These are phyloP conservation scores for Anniella stebbinsi DNA, from an alignment of 2,797 vertebrate species.

Conservation along the genomic window DNA sequence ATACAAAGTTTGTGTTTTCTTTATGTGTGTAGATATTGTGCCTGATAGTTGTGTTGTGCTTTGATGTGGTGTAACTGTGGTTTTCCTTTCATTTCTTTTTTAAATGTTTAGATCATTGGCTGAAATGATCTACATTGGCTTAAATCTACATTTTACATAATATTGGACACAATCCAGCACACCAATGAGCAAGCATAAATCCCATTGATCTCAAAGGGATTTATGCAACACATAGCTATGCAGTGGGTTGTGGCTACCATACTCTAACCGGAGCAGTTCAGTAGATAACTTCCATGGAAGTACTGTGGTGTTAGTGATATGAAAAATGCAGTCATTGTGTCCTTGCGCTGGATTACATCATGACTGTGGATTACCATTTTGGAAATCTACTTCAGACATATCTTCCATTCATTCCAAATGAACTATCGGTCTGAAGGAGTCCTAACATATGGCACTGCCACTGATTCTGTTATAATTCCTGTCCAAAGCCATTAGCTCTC, in stretches of 20 bases:
- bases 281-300: constrained; percentile 11
- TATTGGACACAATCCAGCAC: constrained; percentile 23
- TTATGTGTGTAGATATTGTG: constrained; percentile 30
- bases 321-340: constrained; percentile 12
- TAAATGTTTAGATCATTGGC: constrained; percentile 37
- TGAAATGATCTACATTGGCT: too few species aligned
- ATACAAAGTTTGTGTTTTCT: constrained; percentile 38
- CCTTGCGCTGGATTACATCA: constrained; percentile 41
- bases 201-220: not conserved
- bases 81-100: fast-evolving
- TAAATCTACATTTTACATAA: not conserved
- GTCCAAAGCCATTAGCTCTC: constrained; percentile 62
- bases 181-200: constrained; percentile 7
- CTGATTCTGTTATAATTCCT: constrained; percentile 60
- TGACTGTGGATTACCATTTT: constrained; percentile 46
- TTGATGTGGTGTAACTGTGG: constrained; percentile 32
- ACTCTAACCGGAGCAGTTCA: not conserved
- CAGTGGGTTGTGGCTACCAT: constrained; percentile 12
- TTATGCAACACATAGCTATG: not conserved
- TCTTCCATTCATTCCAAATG: constrained; percentile 46
- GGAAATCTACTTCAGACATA: constrained; percentile 46
- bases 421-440: constrained; percentile 49
- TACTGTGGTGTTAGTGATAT: constrained; percentile 3
- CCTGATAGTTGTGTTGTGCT: constrained; percentile 44
- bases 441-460: constrained; percentile 45